A percentile compares a stretch with the other conserved stretches of the same genome.
Evolutionary conservation across 2,113 vertebrate genomes (phyloP).

Genomic region (Oreocharis arfaki): DNA sequence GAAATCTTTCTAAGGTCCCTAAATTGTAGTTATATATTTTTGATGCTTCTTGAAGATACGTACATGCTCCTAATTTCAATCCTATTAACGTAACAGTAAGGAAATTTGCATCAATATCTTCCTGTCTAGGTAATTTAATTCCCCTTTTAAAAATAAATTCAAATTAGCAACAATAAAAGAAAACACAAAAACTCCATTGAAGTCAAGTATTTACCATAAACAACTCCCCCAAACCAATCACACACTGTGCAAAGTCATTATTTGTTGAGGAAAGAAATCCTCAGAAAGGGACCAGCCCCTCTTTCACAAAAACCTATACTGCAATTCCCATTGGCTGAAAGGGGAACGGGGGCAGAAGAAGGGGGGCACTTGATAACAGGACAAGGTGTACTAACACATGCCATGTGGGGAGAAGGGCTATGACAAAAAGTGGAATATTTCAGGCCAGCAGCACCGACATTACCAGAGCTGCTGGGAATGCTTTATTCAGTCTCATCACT

Average conservation of each 20-base stretch:
- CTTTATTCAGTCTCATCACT: not conserved
- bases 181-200: not conserved
- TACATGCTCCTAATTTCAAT: slow-evolving; percentile 42
- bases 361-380: not conserved
- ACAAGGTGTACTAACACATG: not conserved
- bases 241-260: not conserved
- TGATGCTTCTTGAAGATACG: slow-evolving; percentile 14
- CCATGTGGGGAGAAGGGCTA: not conserved
- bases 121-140: slow-evolving; percentile 44
- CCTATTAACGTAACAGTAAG: slow-evolving; percentile 31
- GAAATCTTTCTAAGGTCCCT: not conserved
- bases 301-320: not conserved
- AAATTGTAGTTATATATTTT: slow-evolving; percentile 35
- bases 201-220: not conserved
- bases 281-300: not conserved
- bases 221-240: not conserved
- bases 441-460: not conserved
- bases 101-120: slow-evolving; percentile 52
- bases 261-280: not conserved
- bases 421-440: not conserved
- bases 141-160: slow-evolving; percentile 40
- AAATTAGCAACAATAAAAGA: slow-evolving; percentile 43
- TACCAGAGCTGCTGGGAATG: not conserved
- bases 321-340: not conserved
- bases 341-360: not conserved